Conservation (phyloP, 2,113 vertebrate species). For the Corvus moneduloides region DNA sequence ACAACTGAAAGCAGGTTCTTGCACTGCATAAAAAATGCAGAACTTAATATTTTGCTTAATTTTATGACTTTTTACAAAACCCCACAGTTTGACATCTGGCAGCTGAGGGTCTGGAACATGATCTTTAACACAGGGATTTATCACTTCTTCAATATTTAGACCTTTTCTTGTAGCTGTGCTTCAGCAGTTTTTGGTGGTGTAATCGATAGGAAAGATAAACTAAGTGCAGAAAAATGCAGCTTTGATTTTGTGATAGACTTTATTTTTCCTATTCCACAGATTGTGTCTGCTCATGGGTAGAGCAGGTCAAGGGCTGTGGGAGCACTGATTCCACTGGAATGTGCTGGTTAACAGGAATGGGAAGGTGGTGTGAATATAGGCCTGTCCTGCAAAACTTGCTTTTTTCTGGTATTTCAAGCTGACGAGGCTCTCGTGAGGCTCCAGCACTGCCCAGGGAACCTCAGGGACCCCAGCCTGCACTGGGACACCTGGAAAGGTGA, state of each 20-base stretch:
- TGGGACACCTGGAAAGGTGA: accelerated
- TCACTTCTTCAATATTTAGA: not conserved
- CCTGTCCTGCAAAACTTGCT: not conserved
- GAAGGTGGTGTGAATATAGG: accelerated
- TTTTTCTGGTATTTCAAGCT: not conserved
- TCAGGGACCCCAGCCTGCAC: accelerated
- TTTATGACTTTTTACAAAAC: not conserved
- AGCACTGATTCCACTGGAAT: not conserved
- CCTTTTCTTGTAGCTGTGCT: not conserved
- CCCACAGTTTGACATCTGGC: not conserved
- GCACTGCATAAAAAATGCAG: not conserved
- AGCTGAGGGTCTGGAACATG: not conserved
- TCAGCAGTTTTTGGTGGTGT: not conserved
- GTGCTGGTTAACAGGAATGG: accelerated
- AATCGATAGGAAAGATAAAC: not conserved
- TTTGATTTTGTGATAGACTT: not conserved
- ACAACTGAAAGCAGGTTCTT: not conserved
- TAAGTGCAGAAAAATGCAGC: not conserved
- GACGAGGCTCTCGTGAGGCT: accelerated
- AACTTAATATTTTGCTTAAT: not conserved
- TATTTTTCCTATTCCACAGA: not conserved
- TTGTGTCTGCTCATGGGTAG: not conserved
- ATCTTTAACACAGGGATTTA: not conserved
- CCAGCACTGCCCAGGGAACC: not conserved
- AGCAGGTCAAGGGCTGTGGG: not conserved